Conservation (phyloP, 2,888 invertebrate species). For the Orgyia antiqua region DNA sequence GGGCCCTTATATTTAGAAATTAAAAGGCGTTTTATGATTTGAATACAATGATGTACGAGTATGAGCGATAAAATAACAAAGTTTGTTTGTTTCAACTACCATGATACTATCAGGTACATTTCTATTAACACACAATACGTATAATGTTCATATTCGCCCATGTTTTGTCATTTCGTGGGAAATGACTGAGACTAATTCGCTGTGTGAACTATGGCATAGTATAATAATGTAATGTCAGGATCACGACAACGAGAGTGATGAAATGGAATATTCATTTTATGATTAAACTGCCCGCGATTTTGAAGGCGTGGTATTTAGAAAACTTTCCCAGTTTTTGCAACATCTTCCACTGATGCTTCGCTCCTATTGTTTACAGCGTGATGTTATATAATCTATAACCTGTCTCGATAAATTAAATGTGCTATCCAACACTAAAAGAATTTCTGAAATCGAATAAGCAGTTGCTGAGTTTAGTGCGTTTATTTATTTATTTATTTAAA, state of each 20-base stretch:
- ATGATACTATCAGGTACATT: conserved; percentile 49
- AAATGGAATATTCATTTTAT: conserved; percentile 17
- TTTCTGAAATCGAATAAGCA: too few relatives aligned
- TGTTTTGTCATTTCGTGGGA: conserved; percentile 66
- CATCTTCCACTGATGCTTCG: too few relatives aligned
- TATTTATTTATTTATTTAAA: too few relatives aligned
- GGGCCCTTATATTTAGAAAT: conserved; percentile 8
- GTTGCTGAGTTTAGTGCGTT: too few relatives aligned
- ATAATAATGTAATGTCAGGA: conserved; percentile 23
- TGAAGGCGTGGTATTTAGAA: too few relatives aligned
- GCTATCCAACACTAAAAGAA: too few relatives aligned
- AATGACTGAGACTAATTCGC: conserved; percentile 21
- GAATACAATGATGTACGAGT: conserved; percentile 51
- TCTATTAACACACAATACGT: conserved; percentile 55
- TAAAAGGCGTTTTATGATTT: conserved; percentile 32
- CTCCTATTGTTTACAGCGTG: too few relatives aligned
- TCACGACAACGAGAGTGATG: conserved; percentile 22
- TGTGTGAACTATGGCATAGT: conserved; percentile 28
- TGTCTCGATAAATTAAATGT: too few relatives aligned
- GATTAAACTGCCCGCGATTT: too few relatives aligned
- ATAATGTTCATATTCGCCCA: conserved; percentile 49
- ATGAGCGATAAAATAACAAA: conserved; percentile 28
- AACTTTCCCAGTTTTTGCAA: too few relatives aligned
- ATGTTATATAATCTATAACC: too few relatives aligned
- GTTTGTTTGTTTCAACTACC: conserved; percentile 31